These are phyloP conservation scores for Labeo calbasu DNA, from an alignment of 2,797 vertebrate species.

Conservation along the genomic window DNA sequence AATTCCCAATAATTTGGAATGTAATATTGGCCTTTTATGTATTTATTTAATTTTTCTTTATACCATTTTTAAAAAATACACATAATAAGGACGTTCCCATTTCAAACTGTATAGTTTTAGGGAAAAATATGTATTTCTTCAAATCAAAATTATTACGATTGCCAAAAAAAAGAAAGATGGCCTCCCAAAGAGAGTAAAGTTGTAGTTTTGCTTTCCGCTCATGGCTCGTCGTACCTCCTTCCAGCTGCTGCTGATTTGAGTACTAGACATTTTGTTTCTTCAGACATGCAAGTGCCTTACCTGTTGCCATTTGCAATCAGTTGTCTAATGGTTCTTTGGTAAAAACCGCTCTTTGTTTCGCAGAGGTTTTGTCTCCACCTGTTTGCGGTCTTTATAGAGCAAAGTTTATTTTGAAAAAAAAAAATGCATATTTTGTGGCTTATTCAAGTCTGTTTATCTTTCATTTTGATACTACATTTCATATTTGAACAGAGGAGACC, in stretches of 20 bases:
- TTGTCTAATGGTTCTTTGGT: constrained; percentile 31
- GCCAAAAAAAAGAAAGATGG: constrained; percentile 24
- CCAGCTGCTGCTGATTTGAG: constrained; percentile 43
- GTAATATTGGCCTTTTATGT: not conserved
- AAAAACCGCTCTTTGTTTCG: constrained; percentile 28
- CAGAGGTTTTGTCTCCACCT: constrained; percentile 31
- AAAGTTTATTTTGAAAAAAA: constrained; percentile 13
- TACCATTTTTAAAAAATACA: not conserved
- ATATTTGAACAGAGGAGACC: constrained; percentile 62
- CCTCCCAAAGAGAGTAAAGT: constrained; percentile 20
- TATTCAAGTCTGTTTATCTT: constrained; percentile 53
- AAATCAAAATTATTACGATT: not conserved
- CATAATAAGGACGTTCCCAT: not conserved
- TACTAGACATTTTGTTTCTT: constrained; percentile 38
- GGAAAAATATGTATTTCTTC: not conserved
- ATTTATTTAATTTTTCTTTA: not conserved
- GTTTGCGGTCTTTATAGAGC: constrained; percentile 11
- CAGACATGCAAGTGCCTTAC: constrained; percentile 52
- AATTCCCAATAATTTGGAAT: not conserved
- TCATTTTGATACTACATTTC: constrained; percentile 63
- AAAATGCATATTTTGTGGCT: constrained; percentile 26
- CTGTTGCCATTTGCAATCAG: constrained; percentile 44
- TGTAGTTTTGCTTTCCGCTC: constrained; percentile 7
- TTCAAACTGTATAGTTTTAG: not conserved
- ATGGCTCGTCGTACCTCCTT: constrained; percentile 16